Conservation (phyloP, 2,797 vertebrate species). For the Anisognathus igniventris region DNA sequence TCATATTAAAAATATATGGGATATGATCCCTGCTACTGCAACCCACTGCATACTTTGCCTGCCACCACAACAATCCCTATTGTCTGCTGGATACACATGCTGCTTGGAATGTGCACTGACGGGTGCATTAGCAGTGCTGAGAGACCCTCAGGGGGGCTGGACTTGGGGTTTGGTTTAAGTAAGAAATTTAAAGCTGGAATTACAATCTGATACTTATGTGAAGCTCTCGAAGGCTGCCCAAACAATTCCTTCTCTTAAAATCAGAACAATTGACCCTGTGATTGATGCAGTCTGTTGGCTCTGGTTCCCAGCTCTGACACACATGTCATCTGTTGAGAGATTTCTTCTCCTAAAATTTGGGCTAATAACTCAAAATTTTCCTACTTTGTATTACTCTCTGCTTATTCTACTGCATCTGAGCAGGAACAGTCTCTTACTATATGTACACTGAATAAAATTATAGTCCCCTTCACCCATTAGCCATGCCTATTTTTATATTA, state of each 20-base stretch:
- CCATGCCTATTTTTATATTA: background rate
- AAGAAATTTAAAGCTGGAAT: constrained; percentile 13
- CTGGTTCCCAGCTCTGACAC: background rate
- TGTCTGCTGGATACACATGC: constrained; percentile 16
- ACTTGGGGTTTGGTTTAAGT: background rate
- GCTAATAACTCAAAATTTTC: background rate
- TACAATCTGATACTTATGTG: background rate
- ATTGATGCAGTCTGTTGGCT: background rate
- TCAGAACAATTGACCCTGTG: background rate
- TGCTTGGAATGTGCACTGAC: background rate
- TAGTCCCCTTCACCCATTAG: background rate
- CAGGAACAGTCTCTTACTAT: background rate
- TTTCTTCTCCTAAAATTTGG: background rate
- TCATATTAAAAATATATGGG: constrained; percentile 64
- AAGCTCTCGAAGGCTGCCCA: background rate
- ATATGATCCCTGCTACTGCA: constrained; percentile 60
- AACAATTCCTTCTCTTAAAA: background rate
- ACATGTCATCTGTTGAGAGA: background rate
- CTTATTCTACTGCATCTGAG: background rate
- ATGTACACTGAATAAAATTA: background rate
- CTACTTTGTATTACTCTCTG: background rate
- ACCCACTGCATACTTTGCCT: constrained; percentile 37
- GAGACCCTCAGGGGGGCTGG: background rate
- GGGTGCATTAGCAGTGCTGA: background rate
- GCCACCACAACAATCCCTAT: constrained; percentile 33